phyloP scores from a whole-genome alignment of 2,113 vertebrate genomes.

The Vicugna pacos region DNA sequence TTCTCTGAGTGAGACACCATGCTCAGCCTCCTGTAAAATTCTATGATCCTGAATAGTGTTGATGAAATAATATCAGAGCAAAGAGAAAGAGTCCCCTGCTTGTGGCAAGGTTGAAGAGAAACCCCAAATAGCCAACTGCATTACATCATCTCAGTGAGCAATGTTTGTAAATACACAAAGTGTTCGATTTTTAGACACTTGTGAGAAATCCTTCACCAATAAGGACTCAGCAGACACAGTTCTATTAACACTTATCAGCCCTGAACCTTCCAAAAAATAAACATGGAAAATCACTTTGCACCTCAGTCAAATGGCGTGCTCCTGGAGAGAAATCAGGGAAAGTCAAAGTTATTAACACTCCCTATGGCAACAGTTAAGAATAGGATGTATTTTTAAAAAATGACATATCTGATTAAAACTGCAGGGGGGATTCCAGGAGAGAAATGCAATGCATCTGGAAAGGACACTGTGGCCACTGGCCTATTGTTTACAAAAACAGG shows the following conservation, averaged over 20 bases:
- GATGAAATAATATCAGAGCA: constrained; percentile 42
- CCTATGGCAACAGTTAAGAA: constrained; percentile 64
- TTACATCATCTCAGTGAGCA: constrained; percentile 63
- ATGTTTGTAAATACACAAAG: constrained; percentile 47
- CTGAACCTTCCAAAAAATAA: constrained; percentile 63
- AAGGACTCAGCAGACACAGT: constrained; percentile 4
- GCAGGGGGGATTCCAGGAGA: constrained; percentile 64
- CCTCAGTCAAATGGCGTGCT: constrained; percentile 62
- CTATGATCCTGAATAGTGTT: constrained; percentile 16
- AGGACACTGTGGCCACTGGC: constrained; percentile 62
- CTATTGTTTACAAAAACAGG: constrained; percentile 80
- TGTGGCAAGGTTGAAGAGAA: constrained; percentile 62
- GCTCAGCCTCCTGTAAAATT: constrained; percentile 8
- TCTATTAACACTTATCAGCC: constrained; percentile 68
- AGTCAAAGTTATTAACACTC: constrained; percentile 74
- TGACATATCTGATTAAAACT: constrained; percentile 61
- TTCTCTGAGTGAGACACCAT: constrained; percentile 34
- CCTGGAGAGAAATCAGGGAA: constrained; percentile 64
- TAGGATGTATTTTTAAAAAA: not conserved
- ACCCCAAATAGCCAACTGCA: constrained; percentile 47
- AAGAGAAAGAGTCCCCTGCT: constrained; percentile 19
- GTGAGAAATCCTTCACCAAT: constrained; percentile 68
- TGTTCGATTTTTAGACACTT: constrained; percentile 73
- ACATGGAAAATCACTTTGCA: constrained; percentile 69
- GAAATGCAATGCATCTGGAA: constrained; percentile 65